These are phyloP conservation scores for Cephalopachus bancanus DNA, from an alignment of 2,797 vertebrate species.

Conservation along the genomic window DNA sequence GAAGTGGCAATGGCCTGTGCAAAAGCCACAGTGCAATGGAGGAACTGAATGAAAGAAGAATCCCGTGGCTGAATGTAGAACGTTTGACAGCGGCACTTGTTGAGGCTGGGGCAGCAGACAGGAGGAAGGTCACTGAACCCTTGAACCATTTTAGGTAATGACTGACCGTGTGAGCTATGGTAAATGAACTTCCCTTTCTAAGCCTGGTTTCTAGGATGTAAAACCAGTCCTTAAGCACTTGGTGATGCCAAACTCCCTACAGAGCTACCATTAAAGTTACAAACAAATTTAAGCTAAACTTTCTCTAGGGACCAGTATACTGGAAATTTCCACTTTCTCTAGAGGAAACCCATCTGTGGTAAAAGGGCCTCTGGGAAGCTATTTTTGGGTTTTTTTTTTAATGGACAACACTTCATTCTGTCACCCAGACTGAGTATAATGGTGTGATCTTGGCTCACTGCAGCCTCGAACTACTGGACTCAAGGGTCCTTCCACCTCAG, in stretches of 20 bases:
- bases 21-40: not conserved
- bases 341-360: conserved; percentile 21
- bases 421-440: too few relatives aligned
- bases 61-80: not conserved
- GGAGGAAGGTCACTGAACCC: not conserved
- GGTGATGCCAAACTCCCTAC: not conserved
- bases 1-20: not conserved
- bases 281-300: conserved; percentile 22
- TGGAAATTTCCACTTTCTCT: conserved; percentile 38
- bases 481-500: too few relatives aligned
- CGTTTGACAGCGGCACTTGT: not conserved
- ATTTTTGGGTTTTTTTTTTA: not conserved
- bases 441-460: too few relatives aligned
- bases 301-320: conserved; percentile 14
- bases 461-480: too few relatives aligned
- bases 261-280: not conserved
- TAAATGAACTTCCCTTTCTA: conserved; percentile 9
- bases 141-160: not conserved
- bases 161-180: not conserved
- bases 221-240: not conserved
- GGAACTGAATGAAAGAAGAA: conserved; percentile 6
- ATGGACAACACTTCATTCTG: too few relatives aligned
- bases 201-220: not conserved
- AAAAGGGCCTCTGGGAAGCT: not conserved
- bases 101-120: not conserved